Conservation (phyloP, 2,113 vertebrate genomes). For the Lagenorhynchus albirostris region DNA sequence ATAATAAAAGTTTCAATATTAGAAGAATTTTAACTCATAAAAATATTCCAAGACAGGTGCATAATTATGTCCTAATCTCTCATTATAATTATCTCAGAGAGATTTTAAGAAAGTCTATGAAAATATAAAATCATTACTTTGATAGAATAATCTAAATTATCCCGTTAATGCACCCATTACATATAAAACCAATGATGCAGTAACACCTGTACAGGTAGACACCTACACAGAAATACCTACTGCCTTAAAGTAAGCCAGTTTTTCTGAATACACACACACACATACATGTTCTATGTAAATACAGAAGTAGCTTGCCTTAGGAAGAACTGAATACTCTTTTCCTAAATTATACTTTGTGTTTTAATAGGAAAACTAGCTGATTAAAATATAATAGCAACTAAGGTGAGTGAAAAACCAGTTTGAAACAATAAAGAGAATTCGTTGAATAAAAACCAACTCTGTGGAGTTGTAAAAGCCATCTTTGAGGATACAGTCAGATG, state of each 20-base stretch:
- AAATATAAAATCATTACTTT: background rate
- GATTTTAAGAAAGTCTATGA: background rate
- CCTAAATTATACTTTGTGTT: background rate
- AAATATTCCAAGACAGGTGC: background rate
- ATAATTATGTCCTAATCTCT: background rate
- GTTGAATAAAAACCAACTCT: background rate
- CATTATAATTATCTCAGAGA: background rate
- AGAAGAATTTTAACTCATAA: background rate
- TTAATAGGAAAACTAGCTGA: background rate
- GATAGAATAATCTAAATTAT: background rate
- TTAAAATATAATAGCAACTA: background rate
- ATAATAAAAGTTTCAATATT: background rate
- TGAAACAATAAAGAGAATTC: background rate
- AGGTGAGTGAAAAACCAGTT: background rate
- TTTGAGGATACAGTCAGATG: background rate
- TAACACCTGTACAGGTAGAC: background rate
- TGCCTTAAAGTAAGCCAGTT: background rate
- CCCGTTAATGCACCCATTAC: background rate
- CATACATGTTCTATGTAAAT: background rate
- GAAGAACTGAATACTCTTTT: background rate
- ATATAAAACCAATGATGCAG: background rate
- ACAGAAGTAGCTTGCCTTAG: background rate
- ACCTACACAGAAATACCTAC: background rate
- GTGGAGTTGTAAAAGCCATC: background rate
- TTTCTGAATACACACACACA: background rate